These are phyloP conservation scores for Gnatocerus cornutus DNA, from an alignment of 2,888 invertebrate species.

Conservation along the genomic window DNA sequence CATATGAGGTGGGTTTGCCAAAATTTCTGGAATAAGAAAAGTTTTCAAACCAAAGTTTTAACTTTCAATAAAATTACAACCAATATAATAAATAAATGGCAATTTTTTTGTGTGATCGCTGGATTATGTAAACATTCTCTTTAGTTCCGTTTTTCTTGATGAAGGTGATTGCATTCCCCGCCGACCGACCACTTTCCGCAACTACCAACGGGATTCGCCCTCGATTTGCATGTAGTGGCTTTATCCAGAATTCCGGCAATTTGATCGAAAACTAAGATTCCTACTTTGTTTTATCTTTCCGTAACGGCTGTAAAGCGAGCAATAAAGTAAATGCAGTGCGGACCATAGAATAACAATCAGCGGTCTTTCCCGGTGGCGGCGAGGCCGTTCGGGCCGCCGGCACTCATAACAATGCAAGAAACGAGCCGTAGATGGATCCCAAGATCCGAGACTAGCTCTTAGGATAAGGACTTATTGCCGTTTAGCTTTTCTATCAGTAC, in stretches of 20 bases:
- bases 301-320: conserved; percentile 62
- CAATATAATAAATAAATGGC: no score
- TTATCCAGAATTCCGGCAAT: conserved; percentile 36
- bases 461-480: conserved; percentile 52
- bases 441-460: conserved; percentile 48
- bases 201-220: conserved; percentile 5
- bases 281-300: conserved; percentile 59
- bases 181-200: no score
- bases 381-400: conserved; percentile 32
- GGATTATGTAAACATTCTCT: no score
- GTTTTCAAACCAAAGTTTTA: no score
- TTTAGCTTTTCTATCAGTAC: conserved; percentile 52
- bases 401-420: conserved; percentile 52
- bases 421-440: conserved; percentile 52
- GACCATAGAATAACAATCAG: conserved; percentile 64
- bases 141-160: no score
- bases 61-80: no score
- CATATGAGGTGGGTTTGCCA: no score
- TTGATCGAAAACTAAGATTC: conserved; percentile 37
- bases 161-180: no score
- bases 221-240: conserved; percentile 34
- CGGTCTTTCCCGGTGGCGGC: conserved; percentile 47
- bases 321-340: conserved; percentile 63
- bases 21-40: no score
- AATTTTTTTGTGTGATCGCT: no score